Evolutionary conservation across 2,113 vertebrate genomes (phyloP), one percentile per base, ranked within the genome.

Genomic region (Nesogale talazaci): DNA sequence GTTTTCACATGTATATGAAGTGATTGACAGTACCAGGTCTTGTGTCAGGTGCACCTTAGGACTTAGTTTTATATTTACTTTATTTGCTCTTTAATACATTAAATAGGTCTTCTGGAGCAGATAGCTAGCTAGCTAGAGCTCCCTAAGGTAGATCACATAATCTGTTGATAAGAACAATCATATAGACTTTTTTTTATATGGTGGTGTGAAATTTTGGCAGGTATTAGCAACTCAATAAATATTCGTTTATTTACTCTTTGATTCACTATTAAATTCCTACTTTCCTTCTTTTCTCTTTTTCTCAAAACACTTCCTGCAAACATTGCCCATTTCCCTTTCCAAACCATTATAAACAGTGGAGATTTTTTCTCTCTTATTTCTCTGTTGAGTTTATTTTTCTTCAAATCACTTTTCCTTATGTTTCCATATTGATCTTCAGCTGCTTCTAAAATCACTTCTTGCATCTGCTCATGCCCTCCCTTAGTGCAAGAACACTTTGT

Each of bases 381-480:
- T 65, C 25, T 91, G 80, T 65, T 83, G 2, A 17, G 75, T 67
- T 90, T 52, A 11, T 52, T 92, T 87, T 52, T 36, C 61, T 95
- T 59, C n/a, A 78, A 80, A 34, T 38, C 15, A 42, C 40, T 56
- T 79, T 82, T 22, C 23, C 36, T 83, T 52, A 67, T 34, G 52
- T 67, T 40, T 94, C 9, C 29, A 67, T 74, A 65, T 76, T 86
- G 31, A 6, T 77, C 3, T 52, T 27, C 69, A 91, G 46, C 46
- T 52, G 46, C 46, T 52, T 52, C 46, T 12, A 10, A 46, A 52
- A 52, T 52, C 46, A 11, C 46, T 52, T 52, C 46, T 6, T 11
- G 46, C 23, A 38, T 67, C 46, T 61, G 3, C 11, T 85, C 82
- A n/a, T 79, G 31, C 25, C 46, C 9, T 52, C 46, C 46, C 5